Evolutionary conservation across 2,113 vertebrate genomes (phyloP).

Genomic region (Falcunculus frontatus): DNA sequence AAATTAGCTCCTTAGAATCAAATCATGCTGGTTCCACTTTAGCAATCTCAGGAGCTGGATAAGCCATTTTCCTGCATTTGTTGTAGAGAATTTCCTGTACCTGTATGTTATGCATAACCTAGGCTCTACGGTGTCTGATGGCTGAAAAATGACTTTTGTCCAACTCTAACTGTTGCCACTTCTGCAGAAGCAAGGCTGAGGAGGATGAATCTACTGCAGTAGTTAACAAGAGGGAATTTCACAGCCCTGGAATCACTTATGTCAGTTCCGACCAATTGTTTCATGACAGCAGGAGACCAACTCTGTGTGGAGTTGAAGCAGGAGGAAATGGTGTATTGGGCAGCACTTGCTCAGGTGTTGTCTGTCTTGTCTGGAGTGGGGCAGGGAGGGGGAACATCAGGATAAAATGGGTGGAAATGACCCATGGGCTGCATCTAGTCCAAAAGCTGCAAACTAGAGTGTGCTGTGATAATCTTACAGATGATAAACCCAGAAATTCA

Average conservation of each 20-base stretch:
- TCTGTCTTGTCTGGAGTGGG: not conserved
- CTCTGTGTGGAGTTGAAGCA: not conserved
- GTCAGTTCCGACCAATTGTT: not conserved
- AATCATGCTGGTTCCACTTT: not conserved
- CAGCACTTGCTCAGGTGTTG: not conserved
- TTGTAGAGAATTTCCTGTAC: not conserved
- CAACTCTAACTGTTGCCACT: not conserved
- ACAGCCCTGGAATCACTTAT: not conserved
- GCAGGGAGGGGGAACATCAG: not conserved
- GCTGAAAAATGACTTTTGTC: not conserved
- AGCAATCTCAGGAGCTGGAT: not conserved
- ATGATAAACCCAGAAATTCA: not conserved
- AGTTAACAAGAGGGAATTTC: not conserved
- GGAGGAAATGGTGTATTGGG: not conserved
- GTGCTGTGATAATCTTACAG: not conserved
- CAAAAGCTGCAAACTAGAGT: not conserved
- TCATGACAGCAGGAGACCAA: not conserved
- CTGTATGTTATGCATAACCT: not conserved
- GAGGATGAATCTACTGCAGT: not conserved
- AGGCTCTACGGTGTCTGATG: fast-evolving
- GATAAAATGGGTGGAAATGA: not conserved
- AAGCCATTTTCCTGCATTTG: not conserved
- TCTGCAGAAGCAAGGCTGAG: not conserved
- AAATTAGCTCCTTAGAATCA: not conserved
- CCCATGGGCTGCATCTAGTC: no score